Evolutionary conservation across 2,888 invertebrate species (phyloP).

Genomic region (Koerneria pararmatus): DNA sequence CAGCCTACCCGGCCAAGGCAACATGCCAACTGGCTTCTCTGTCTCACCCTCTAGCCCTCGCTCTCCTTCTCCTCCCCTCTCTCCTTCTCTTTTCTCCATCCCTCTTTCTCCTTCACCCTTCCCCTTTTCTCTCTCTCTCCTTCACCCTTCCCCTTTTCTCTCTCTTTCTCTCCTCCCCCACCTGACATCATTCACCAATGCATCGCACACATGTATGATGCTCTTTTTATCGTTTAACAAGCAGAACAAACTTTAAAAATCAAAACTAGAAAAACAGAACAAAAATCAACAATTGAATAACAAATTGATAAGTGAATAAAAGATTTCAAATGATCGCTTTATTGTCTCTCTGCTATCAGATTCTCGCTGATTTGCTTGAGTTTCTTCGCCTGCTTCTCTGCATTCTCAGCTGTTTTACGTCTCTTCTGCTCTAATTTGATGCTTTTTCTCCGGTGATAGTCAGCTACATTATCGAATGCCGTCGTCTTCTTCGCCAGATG

Average conservation of each 20-base stretch:
- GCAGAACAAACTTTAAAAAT: background rate
- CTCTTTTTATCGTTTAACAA: background rate
- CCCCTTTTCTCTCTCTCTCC: conserved; percentile 1
- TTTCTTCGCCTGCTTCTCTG: background rate
- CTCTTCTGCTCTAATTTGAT: conserved; percentile 17
- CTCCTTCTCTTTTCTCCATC: background rate
- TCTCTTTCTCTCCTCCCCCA: background rate
- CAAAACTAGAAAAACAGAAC: too few relatives aligned
- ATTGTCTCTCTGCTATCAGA: too few relatives aligned
- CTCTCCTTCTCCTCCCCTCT: conserved; percentile 5
- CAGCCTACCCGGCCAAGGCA: background rate
- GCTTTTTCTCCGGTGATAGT: conserved; percentile 16
- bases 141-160: conserved; percentile 9
- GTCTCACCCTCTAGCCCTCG: conserved; percentile 1
- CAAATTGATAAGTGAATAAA: too few relatives aligned
- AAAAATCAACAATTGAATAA: too few relatives aligned
- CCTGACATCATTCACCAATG: conserved; percentile 1
- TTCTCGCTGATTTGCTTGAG: background rate
- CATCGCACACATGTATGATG: background rate
- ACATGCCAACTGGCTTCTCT: conserved; percentile 8
- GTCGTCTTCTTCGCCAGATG: conserved; percentile 22
- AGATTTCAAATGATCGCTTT: too few relatives aligned
- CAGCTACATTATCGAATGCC: conserved; percentile 17
- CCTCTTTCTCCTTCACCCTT: background rate
- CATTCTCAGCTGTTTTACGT: background rate